These are phyloP conservation scores for Nymphalis urticae DNA, from an alignment of 2,888 invertebrate species.

Conservation along the genomic window DNA sequence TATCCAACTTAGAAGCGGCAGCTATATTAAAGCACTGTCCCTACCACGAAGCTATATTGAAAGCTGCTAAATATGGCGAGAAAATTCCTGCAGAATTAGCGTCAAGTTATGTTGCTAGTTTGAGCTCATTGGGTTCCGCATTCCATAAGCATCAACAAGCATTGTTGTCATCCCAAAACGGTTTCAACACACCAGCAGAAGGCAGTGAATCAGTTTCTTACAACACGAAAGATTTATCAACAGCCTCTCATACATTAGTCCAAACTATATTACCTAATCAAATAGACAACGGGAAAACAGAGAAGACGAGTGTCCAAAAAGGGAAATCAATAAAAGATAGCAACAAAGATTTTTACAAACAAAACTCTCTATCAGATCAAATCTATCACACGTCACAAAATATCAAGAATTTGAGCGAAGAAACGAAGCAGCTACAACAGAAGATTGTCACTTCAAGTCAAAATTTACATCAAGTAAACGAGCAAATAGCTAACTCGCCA, in stretches of 20 bases:
- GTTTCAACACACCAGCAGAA: slow-evolving; percentile 52
- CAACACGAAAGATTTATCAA: slow-evolving; percentile 58
- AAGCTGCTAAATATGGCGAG: slow-evolving; percentile 68
- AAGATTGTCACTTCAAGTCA: slow-evolving; percentile 62
- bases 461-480: slow-evolving; percentile 51
- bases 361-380: slow-evolving; percentile 61
- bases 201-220: slow-evolving; percentile 58
- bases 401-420: slow-evolving; percentile 66
- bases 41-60: slow-evolving; percentile 76
- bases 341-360: slow-evolving; percentile 55
- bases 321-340: slow-evolving; percentile 61
- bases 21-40: slow-evolving; percentile 78
- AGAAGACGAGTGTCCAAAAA: slow-evolving; percentile 51
- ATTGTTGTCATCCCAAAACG: slow-evolving; percentile 53
- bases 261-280: slow-evolving; percentile 58
- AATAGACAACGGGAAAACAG: slow-evolving; percentile 52
- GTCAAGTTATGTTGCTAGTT: slow-evolving; percentile 77
- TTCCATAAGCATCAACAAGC: slow-evolving; percentile 70
- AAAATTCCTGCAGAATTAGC: slow-evolving; percentile 75
- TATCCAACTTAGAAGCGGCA: slow-evolving; percentile 69
- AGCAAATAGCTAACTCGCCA: slow-evolving; percentile 53
- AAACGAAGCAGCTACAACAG: slow-evolving; percentile 68
- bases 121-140: slow-evolving; percentile 76
- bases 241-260: slow-evolving; percentile 63
- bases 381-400: slow-evolving; percentile 70